Evolutionary conservation across 37 sponge, comb jelly and placozoan genomes (phyloP), one percentile per base, ranked within the genome.

Genomic region (Lycopodina hypogea): DNA sequence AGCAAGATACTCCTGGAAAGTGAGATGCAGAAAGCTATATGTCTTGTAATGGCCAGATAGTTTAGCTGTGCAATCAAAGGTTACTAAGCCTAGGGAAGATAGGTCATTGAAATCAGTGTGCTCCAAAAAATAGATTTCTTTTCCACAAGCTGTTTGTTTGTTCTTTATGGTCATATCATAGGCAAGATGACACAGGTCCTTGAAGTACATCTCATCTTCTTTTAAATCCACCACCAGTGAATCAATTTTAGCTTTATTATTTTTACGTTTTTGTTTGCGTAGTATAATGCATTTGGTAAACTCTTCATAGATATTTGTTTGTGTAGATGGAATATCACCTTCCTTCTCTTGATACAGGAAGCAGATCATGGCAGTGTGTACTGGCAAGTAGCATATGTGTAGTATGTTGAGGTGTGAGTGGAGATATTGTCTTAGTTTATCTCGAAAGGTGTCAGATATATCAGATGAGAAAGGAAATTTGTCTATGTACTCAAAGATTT

Each of bases 101-200:
- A 34, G 56, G n/a, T 42, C 78, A 65, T 41, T 53, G 12, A 14
- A 69, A 32, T 8, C 33, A 38, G n/a, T 39, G 19, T 75, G 6
- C 6, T 19, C 8, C 22, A 40, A 6, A 30, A 51, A 30, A 18
- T 35, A 22, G 6, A 18, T 22, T 18, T 68, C 68, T 0, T 24
- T 2, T 8, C 21, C 17, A 12, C 15, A 21, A 19, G 68, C 22
- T 2, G 14, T 6, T 30, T 79, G 79, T 55, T 69, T 50, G 11
- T 3, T 1, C 26, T 18, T 12, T 52, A 48, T 37, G 52, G 69
- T 79, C 4, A 48, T 45, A 59, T 0, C 4, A 23, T 37, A 79
- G 28, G 79, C 79, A 34, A 79, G 56, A 1, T 50, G 19, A 33
- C 69, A 79, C 14, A 79, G 68, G n/a, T 68, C n/a, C 0, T 6